Conservation (phyloP, 2,113 vertebrate genomes). For the Pterophyllum scalare region DNA sequence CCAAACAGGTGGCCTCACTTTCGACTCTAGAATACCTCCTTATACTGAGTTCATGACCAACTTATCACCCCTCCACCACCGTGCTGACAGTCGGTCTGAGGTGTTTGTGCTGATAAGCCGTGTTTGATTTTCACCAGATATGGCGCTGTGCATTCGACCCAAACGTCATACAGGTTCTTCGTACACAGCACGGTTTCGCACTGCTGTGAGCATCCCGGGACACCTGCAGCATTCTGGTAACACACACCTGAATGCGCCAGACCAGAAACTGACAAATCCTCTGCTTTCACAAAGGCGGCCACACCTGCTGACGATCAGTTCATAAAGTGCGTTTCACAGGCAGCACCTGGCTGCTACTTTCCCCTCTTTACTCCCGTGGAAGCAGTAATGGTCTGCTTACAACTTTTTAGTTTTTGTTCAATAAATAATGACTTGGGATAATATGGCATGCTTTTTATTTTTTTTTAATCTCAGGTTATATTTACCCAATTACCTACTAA, state of each 20-base stretch:
- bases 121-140: too few relatives aligned
- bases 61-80: too few relatives aligned
- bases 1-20: too few relatives aligned
- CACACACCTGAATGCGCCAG: neutral
- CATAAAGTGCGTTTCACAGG: neutral
- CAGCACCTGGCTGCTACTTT: neutral
- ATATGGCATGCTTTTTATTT: too few relatives aligned
- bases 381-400: neutral
- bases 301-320: neutral
- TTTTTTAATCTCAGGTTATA: too few relatives aligned
- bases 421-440: neutral
- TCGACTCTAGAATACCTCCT: too few relatives aligned
- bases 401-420: neutral
- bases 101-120: too few relatives aligned
- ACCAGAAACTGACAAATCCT: neutral
- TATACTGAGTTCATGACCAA: too few relatives aligned
- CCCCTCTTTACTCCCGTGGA: fast-evolving
- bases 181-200: neutral
- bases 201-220: neutral
- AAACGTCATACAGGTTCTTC: too few relatives aligned
- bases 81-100: too few relatives aligned
- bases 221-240: neutral
- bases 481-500: too few relatives aligned
- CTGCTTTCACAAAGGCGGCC: neutral
- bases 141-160: too few relatives aligned